Base-by-base conservation (phyloP, 2,797 vertebrate genomes). In the Rhynchonycteris naso region DNA sequence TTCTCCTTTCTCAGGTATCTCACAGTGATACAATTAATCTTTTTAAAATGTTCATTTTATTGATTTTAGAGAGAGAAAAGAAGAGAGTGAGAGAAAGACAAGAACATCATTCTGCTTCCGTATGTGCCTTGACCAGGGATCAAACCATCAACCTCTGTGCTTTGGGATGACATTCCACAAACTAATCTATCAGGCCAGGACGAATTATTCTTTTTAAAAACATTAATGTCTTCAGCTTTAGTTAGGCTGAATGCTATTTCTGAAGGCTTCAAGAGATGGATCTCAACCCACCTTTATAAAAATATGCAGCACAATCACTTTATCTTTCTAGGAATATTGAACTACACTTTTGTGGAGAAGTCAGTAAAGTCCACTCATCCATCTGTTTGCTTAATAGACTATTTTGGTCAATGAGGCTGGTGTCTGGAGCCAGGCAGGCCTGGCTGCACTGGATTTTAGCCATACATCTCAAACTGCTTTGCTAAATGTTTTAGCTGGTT, bases 371-470 rank as follows among this genome's bases (percentile, higher is more conserved):
- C 35, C 28, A 68, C 8, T 78, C 22, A 33, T 21, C 81, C 88
- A 80, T 96, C 58, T 92, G 74, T 82, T 95, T 80, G 59, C 47
- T 90, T 88, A 88, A 83, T 66, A 74, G 71, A 88, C 43, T 92
- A 88, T 90, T 95, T 86, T 79, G 88, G 69, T 93, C 81, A 96
- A 61, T 86, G 87, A 79, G 21, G 12, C 43, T 90, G 47, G n/a
- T 87, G 52, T 93, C 84, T 86, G 61, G 80, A 94, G 74, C 88
- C 91, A 93, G 92, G 72, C 56, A 69, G 58, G 87, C 75, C 89
- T 88, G 72, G 96, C 95, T 96, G 95, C 95, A 95, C 84, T 90
- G 92, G 93, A 54, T n/a, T 93, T 83, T 71, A 80, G 94, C 94
- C 96, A 91, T 95, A 90, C 54, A 90, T 88, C 85, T 91, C 91